These are phyloP conservation scores for Eptesicus fuscus DNA, from an alignment of 2,113 vertebrate species.

Conservation along the genomic window DNA sequence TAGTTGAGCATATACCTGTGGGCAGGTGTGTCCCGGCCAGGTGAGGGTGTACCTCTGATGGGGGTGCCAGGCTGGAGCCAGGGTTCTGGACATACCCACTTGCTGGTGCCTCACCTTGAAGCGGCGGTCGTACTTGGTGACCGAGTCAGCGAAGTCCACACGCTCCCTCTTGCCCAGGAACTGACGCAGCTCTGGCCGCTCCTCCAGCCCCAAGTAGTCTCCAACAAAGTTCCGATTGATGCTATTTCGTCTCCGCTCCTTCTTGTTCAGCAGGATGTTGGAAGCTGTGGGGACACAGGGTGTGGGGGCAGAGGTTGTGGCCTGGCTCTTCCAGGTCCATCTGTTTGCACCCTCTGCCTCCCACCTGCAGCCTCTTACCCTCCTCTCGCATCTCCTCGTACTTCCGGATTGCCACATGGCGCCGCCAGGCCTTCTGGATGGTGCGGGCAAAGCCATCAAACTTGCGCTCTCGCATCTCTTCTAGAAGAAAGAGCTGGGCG, in stretches of 20 bases:
- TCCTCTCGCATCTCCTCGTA: constrained; percentile 98
- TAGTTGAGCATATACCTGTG: not conserved
- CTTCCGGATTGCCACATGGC: constrained; percentile 89
- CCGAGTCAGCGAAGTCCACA: constrained; percentile 92
- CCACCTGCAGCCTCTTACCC: constrained; percentile 80
- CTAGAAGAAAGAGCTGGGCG: constrained; percentile 93
- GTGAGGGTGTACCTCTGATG: not conserved
- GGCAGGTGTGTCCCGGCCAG: not conserved
- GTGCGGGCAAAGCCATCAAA: constrained; percentile 93
- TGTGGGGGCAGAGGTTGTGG: fast-evolving
- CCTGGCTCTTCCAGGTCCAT: too few relatives aligned
- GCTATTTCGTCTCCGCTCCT: constrained; percentile 94
- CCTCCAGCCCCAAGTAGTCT: constrained; percentile 97
- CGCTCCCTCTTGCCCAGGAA: constrained; percentile 94
- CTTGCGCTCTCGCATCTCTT: constrained; percentile 97
- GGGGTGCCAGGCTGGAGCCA: fast-evolving
- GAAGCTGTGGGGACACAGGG: constrained; percentile 83
- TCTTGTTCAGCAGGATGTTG: constrained; percentile 95
- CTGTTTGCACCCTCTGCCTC: not conserved
- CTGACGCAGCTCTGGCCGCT: constrained; percentile 92
- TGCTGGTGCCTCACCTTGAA: constrained; percentile 89
- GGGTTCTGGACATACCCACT: not conserved
- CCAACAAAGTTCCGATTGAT: constrained; percentile 99
- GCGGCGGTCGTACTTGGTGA: constrained; percentile 96
- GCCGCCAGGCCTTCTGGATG: constrained; percentile 97